phyloP scores from a whole-genome alignment of 2,888 invertebrate genomes.

The Drosophila antonietae region DNA sequence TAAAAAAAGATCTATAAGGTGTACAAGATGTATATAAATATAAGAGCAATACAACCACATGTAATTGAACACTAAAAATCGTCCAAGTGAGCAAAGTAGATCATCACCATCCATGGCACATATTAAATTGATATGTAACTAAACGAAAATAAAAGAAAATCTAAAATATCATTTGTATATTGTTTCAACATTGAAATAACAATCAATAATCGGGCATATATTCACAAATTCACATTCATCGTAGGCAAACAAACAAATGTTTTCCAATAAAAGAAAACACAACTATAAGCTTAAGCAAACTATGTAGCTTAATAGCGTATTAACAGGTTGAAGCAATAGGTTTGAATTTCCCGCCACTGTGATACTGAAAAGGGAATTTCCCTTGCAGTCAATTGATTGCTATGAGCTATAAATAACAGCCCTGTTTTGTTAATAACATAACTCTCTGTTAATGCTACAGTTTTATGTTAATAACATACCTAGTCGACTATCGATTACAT shows the following conservation, averaged over 20 bases:
- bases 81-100: conserved; percentile 61
- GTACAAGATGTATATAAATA: conserved; percentile 33
- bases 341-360: background rate
- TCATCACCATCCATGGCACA: conserved; percentile 43
- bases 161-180: conserved; percentile 44
- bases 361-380: background rate
- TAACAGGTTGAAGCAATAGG: background rate
- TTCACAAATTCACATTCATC: background rate
- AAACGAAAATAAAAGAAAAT: conserved; percentile 7
- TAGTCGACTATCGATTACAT: background rate
- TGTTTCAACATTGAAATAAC: conserved; percentile 7
- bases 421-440: background rate
- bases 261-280: background rate
- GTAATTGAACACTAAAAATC: conserved; percentile 45
- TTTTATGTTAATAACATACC: background rate
- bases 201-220: conserved; percentile 1
- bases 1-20: conserved; percentile 5
- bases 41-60: background rate
- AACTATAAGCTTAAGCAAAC: no score
- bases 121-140: conserved; percentile 47
- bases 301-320: background rate
- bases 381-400: background rate
- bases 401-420: background rate
- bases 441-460: background rate
- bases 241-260: background rate